Percentiles rank a stretch among this genome's conserved stretches.
Evolutionary conservation across 2,797 vertebrate species (phyloP).

Genomic region (Schizopygopsis pylzovi): DNA sequence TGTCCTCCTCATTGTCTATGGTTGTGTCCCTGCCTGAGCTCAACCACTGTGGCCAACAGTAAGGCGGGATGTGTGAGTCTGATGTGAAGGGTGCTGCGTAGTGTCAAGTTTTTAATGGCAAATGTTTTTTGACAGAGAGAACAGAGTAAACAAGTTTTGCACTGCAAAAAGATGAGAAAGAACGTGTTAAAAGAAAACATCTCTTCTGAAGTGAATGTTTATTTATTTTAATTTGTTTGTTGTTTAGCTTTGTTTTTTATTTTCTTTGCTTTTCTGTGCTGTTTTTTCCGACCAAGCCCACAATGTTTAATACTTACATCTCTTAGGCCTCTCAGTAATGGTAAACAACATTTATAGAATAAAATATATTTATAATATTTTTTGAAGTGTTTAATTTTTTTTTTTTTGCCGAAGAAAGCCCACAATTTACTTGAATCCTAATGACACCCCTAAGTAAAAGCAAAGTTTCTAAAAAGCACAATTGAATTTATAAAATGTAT

Average conservation of each 20-base stretch:
- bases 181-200: slow-evolving; percentile 47
- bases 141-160: slow-evolving; percentile 67
- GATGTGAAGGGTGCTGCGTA: slow-evolving; percentile 44
- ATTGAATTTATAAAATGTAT: slow-evolving; percentile 25
- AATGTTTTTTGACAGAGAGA: slow-evolving; percentile 66
- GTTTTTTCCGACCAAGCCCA: background rate
- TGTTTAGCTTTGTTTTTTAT: no score
- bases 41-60: slow-evolving; percentile 31
- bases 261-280: background rate
- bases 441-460: background rate
- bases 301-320: background rate
- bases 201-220: background rate
- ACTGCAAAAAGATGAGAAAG: slow-evolving; percentile 47
- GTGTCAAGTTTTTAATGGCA: slow-evolving; percentile 53
- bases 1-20: background rate
- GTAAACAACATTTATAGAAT: background rate
- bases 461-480: slow-evolving; percentile 23
- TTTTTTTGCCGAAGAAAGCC: background rate
- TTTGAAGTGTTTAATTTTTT: background rate
- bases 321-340: background rate
- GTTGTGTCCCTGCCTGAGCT: background rate
- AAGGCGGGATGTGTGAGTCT: slow-evolving; percentile 37
- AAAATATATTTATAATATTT: background rate
- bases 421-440: slow-evolving; percentile 30
- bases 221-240: no score